Base-by-base conservation (phyloP, 2,113 vertebrate genomes). In the Sinocyclocheilus anshuiensis region DNA sequence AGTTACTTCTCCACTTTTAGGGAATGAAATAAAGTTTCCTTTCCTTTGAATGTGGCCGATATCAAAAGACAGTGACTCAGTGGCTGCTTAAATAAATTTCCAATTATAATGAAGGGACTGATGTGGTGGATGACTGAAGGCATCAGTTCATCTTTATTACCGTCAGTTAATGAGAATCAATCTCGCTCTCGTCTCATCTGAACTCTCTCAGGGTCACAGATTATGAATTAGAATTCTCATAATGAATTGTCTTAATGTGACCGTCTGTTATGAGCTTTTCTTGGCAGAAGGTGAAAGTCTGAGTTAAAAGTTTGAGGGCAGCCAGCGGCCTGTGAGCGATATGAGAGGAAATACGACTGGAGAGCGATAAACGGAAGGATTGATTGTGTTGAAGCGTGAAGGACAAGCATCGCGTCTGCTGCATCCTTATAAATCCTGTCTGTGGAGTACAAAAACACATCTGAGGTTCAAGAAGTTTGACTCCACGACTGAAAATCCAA, bases 61-160 rank as follows among this genome's bases (percentile, higher is more conserved):
- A 76, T 76, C n/a, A 69, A 69, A 69, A 29, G 29, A 7, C 65
- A 71, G 67, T 20, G 67, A 71, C 67, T 71, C 33, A 10, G 26
- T 69, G 65, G 11, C 67, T 84, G 53, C 24, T 81, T 50, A 55
- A 85, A 85, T 83, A 77, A 71, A 82, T 82, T 77, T 69, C 77
- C 45, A 84, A 69, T 85, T 67, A 77, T 77, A 75, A 86, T 72
- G 72, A 79, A 42, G 75, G 13, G 26, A 53, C 50, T 59, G 39
- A 53, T 20, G 72, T 50, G 72, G 36, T 72, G 78, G 57, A 86
- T 80, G 81, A 84, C n/a, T 67, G 76, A 76, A 84, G 45, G 80
- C 86, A 77, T 86, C 81, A 80, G 84, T 84, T 86, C 26, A 33
- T 80, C 81, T 81, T 86, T 85, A 82, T 88, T 86, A 76, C 55